phyloP scores from a whole-genome alignment of 2,888 invertebrate species.

The Pristionchus japonicus region DNA sequence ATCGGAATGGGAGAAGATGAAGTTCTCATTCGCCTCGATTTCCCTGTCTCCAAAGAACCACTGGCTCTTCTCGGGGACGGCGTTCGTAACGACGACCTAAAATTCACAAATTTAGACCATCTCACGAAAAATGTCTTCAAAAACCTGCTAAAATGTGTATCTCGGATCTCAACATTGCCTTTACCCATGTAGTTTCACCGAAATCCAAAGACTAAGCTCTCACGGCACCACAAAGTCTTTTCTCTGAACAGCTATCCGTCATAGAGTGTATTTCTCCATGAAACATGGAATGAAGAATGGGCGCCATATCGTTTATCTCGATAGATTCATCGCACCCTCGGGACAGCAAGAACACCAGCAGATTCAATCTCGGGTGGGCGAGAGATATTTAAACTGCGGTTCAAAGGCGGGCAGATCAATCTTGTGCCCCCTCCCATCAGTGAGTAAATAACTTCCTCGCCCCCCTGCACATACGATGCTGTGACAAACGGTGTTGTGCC shows the following conservation, averaged over 20 bases:
- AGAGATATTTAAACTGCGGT: not conserved
- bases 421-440: not conserved
- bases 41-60: constrained; percentile 72
- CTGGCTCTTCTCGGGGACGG: constrained; percentile 69
- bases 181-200: too few species aligned
- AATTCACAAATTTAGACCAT: too few species aligned
- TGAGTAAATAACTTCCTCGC: constrained; percentile 17
- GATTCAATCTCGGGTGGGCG: constrained; percentile 13
- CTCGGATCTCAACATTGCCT: too few species aligned
- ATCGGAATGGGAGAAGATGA: constrained; percentile 68
- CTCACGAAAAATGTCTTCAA: too few species aligned
- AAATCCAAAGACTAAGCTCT: too few species aligned
- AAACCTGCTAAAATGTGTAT: too few species aligned
- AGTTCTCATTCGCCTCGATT: constrained; percentile 66
- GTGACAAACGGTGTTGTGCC: not conserved
- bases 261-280: not conserved
- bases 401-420: not conserved
- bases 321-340: not conserved
- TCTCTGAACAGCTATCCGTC: not conserved
- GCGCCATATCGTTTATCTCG: not conserved
- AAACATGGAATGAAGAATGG: not conserved
- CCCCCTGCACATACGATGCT: not conserved
- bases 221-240: not conserved
- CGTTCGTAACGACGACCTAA: constrained; percentile 66
- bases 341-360: not conserved